Percentiles rank a stretch among this genome's conserved stretches.
phyloP scores from a whole-genome alignment of 1,140 invertebrate genomes.

The Euglossa dilemma region DNA sequence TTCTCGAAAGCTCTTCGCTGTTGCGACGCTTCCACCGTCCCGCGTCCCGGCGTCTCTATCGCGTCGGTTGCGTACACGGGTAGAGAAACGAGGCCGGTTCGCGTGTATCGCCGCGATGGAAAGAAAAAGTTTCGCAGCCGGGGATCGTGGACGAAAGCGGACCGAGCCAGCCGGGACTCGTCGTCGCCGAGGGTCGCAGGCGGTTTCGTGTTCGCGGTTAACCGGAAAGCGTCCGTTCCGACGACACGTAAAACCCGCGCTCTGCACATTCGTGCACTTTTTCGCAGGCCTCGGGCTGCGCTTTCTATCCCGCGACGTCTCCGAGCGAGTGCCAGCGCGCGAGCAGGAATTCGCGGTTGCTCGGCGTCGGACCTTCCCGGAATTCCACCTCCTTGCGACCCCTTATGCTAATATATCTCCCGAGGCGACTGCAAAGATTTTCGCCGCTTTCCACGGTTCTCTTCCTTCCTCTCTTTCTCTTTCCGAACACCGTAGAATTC shows the following conservation, averaged over 20 bases:
- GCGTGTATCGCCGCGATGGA: neutral
- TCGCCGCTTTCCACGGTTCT: neutral
- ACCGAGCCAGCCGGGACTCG: conserved; percentile 56
- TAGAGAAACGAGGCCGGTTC: neutral
- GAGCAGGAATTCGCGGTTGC: conserved; percentile 8
- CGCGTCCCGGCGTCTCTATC: conserved; percentile 8
- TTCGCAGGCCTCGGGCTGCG: conserved; percentile 35
- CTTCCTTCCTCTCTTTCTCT: neutral
- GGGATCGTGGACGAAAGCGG: conserved; percentile 46
- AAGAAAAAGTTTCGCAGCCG: conserved; percentile 56
- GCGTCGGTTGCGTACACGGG: neutral
- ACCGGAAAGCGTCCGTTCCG: conserved; percentile 59
- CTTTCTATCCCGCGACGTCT: conserved; percentile 27
- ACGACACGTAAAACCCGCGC: conserved; percentile 55
- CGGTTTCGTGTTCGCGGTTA: conserved; percentile 64
- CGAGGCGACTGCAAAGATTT: too few species aligned
- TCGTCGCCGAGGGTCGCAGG: conserved; percentile 47
- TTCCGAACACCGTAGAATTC: too few species aligned
- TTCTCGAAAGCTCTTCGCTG: conserved; percentile 41
- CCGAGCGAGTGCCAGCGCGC: neutral
- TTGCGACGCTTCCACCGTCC: conserved; percentile 52
- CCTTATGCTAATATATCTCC: conserved; percentile 11
- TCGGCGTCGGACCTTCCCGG: neutral
- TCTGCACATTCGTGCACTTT: conserved; percentile 33
- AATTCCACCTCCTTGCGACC: conserved; percentile 1